A percentile compares a stretch with the other conserved stretches of the same genome.
These are phyloP conservation scores for Brachynemurus nebulosus DNA, from an alignment of 2,888 invertebrate species.

Conservation along the genomic window DNA sequence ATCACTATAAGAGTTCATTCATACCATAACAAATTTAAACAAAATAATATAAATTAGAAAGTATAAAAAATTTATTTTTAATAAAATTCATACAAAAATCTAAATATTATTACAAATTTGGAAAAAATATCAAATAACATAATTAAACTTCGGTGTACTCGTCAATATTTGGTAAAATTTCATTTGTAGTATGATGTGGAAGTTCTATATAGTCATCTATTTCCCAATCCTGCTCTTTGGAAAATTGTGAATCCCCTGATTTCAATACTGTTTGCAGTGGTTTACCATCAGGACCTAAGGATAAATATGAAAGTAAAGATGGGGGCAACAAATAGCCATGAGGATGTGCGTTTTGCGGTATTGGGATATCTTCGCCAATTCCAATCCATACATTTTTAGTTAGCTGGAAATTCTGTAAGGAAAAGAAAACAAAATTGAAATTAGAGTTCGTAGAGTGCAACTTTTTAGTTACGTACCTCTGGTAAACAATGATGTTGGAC, in stretches of 20 bases:
- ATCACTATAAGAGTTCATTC: too few species aligned
- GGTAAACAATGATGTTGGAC: conserved; percentile 62
- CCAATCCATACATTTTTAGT: conserved; percentile 38
- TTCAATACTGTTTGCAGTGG: conserved; percentile 45
- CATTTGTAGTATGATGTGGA: conserved; percentile 21
- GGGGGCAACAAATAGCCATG: conserved; percentile 32
- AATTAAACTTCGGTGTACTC: too few species aligned
- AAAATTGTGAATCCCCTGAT: conserved; percentile 35
- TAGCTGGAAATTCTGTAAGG: conserved; percentile 43
- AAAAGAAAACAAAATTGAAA: conserved; percentile 6
- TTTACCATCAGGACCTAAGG: conserved; percentile 42
- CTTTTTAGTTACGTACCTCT: conserved; percentile 34
- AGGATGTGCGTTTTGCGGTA: conserved; percentile 50
- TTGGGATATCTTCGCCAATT: conserved; percentile 40
- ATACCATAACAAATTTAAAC: too few species aligned
- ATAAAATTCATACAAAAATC: too few species aligned
- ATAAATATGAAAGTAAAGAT: conserved; percentile 43
- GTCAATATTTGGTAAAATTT: not conserved
- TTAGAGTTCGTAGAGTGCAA: not conserved
- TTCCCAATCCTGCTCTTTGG: conserved; percentile 47
- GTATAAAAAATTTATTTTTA: too few species aligned
- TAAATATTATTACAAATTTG: too few species aligned
- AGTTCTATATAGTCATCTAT: conserved; percentile 53
- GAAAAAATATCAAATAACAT: too few species aligned
- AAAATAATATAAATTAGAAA: too few species aligned